A percentile compares a stretch with the other conserved stretches of the same genome.
phyloP scores from a whole-genome alignment of 2,113 vertebrate genomes.

The Hucho hucho region DNA sequence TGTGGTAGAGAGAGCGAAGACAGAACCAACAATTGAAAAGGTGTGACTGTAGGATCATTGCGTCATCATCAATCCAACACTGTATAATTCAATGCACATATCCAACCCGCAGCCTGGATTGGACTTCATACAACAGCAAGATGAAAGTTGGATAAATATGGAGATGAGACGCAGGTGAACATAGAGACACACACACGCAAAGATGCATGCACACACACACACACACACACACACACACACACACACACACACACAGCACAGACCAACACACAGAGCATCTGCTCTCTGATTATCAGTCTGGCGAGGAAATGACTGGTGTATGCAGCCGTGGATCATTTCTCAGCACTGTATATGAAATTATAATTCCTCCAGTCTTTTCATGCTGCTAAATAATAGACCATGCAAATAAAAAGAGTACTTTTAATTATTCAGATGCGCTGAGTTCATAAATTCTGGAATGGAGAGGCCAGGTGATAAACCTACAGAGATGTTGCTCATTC shows the following conservation, averaged over 20 bases:
- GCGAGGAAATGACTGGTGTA: slow-evolving; percentile 34
- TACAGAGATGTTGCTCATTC: slow-evolving; percentile 5
- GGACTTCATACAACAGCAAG: slow-evolving; percentile 13
- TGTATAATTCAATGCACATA: slow-evolving; percentile 24
- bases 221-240: slow-evolving; percentile 2
- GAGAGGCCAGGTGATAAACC: background rate
- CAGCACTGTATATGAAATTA: slow-evolving; percentile 33
- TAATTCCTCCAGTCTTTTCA: slow-evolving; percentile 32
- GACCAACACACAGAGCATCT: slow-evolving; percentile 43
- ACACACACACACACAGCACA: background rate
- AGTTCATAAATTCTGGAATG: slow-evolving; percentile 28
- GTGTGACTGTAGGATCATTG: slow-evolving; percentile 17
- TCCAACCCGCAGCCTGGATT: slow-evolving; percentile 6
- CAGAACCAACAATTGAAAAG: slow-evolving; percentile 5
- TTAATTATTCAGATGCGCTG: slow-evolving; percentile 57
- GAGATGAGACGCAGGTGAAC: slow-evolving; percentile 15
- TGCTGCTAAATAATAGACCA: slow-evolving; percentile 50
- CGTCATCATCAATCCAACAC: slow-evolving; percentile 18
- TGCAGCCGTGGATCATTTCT: slow-evolving; percentile 35
- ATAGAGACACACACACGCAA: slow-evolving; percentile 5
- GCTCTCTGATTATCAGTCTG: slow-evolving; percentile 55
- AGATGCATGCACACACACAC: slow-evolving; percentile 1
- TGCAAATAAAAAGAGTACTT: slow-evolving; percentile 40
- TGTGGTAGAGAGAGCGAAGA: slow-evolving; percentile 21
- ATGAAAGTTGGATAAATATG: slow-evolving; percentile 23